These are phyloP conservation scores for Neoascia interrupta DNA, from an alignment of 2,888 invertebrate genomes.

Conservation along the genomic window DNA sequence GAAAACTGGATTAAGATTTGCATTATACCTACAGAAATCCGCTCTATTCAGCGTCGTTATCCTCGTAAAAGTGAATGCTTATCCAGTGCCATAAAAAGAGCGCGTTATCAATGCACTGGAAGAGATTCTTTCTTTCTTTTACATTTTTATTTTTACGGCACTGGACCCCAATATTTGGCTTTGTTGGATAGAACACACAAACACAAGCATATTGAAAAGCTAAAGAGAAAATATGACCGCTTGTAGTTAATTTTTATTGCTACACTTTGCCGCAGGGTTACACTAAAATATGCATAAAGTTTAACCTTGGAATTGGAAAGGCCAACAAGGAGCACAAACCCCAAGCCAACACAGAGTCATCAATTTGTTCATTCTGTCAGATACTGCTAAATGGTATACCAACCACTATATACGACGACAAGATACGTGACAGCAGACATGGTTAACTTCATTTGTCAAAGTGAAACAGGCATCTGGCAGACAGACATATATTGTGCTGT, in stretches of 20 bases:
- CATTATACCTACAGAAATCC: constrained; percentile 38
- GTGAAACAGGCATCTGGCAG: constrained; percentile 54
- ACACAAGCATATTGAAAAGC: not conserved
- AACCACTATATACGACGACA: constrained; percentile 18
- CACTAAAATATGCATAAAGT: constrained; percentile 29
- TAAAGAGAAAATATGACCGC: constrained; percentile 22
- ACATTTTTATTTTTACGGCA: constrained; percentile 30
- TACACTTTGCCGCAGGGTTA: constrained; percentile 6
- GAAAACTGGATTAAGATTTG: constrained; percentile 62
- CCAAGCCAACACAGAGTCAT: too few relatives aligned
- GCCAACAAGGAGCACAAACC: constrained; percentile 15
- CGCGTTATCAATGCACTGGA: constrained; percentile 42
- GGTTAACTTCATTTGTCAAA: constrained; percentile 63
- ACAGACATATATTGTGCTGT: constrained; percentile 45
- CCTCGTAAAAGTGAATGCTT: constrained; percentile 55
- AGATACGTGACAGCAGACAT: constrained; percentile 19
- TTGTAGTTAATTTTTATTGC: constrained; percentile 44
- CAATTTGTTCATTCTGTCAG: constrained; percentile 34
- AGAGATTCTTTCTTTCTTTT: constrained; percentile 5
- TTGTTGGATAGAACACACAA: not conserved
- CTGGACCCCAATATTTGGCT: constrained; percentile 36
- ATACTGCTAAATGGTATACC: constrained; percentile 17
- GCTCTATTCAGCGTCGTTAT: constrained; percentile 27
- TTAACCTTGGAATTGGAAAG: not conserved
- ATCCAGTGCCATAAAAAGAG: constrained; percentile 36